Evolutionary conservation across 2,888 invertebrate species (phyloP).

Genomic region (Agriopis leucophaearia): DNA sequence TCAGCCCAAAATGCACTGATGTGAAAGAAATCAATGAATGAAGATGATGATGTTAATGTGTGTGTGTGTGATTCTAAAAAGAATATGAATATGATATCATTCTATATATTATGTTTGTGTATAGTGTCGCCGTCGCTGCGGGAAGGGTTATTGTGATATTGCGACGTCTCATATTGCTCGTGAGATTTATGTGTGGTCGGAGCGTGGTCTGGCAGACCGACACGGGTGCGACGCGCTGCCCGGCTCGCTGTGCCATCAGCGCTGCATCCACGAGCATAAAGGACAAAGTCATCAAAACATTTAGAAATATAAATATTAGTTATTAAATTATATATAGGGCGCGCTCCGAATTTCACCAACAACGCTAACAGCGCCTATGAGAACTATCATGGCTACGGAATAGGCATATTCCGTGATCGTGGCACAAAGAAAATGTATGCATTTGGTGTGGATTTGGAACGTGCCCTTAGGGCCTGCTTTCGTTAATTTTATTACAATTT

Average conservation of each 20-base stretch:
- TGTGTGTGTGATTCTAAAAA: too few relatives aligned
- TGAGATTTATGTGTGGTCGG: constrained; percentile 73
- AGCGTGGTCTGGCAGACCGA: constrained; percentile 34
- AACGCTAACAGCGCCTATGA: too few relatives aligned
- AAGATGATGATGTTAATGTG: too few relatives aligned
- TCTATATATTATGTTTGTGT: constrained; percentile 61
- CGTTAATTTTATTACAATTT: too few relatives aligned
- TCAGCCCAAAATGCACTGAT: not conserved
- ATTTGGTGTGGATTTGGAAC: too few relatives aligned
- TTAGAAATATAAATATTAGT: not conserved
- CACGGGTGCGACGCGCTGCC: not conserved
- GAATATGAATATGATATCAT: constrained; percentile 52
- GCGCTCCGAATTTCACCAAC: too few relatives aligned
- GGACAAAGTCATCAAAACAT: not conserved
- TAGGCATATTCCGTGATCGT: too few relatives aligned
- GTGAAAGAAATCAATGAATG: too few relatives aligned
- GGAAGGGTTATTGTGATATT: constrained; percentile 79
- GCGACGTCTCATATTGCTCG: constrained; percentile 77
- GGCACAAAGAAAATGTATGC: too few relatives aligned
- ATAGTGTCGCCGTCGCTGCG: constrained; percentile 55
- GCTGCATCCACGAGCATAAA: not conserved
- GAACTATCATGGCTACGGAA: too few relatives aligned
- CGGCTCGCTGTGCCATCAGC: not conserved
- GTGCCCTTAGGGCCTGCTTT: too few relatives aligned
- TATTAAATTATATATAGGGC: not conserved